A percentile compares a stretch with the other conserved stretches of the same genome.
These are phyloP conservation scores for Melanotaenia trifasciata DNA, from an alignment of 2,797 vertebrate species.

Conservation along the genomic window DNA sequence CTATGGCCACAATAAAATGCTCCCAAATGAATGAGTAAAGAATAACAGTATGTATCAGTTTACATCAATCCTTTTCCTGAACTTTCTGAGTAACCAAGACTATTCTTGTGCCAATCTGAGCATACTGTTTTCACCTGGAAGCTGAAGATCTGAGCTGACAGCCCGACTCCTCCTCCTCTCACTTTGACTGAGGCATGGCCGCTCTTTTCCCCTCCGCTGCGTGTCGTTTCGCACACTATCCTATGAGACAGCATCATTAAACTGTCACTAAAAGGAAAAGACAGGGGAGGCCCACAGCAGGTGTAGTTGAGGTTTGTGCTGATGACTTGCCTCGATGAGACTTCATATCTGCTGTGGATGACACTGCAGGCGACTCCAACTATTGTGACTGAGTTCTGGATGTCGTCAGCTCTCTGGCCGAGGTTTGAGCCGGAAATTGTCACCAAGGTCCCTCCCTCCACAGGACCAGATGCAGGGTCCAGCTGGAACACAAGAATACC, in stretches of 20 bases:
- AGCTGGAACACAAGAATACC: slow-evolving; percentile 78
- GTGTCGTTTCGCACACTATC: slow-evolving; percentile 90
- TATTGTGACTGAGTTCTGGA: slow-evolving; percentile 89
- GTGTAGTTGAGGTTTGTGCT: background rate
- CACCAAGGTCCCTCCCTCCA: slow-evolving; percentile 93
- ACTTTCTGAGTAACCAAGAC: background rate
- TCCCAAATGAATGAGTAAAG: background rate
- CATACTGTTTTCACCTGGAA: slow-evolving; percentile 87
- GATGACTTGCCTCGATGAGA: slow-evolving; percentile 89
- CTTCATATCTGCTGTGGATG: slow-evolving; percentile 89
- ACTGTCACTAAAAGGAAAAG: background rate
- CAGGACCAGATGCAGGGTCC: slow-evolving; percentile 90
- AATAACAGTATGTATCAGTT: background rate
- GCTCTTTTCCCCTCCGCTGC: slow-evolving; percentile 83
- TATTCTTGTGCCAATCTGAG: background rate
- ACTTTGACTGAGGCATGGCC: slow-evolving; percentile 89
- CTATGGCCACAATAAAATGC: background rate
- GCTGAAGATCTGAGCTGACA: slow-evolving; percentile 87
- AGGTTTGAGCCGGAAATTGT: slow-evolving; percentile 98
- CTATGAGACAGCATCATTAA: slow-evolving; percentile 64
- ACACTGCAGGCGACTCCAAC: slow-evolving; percentile 91
- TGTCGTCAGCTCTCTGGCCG: slow-evolving; percentile 93
- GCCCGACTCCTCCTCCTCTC: slow-evolving; percentile 87
- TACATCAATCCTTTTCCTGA: background rate
- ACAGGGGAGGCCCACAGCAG: background rate